Conservation (phyloP, 1,140 invertebrate species). For the Caenorhabditis latens region DNA sequence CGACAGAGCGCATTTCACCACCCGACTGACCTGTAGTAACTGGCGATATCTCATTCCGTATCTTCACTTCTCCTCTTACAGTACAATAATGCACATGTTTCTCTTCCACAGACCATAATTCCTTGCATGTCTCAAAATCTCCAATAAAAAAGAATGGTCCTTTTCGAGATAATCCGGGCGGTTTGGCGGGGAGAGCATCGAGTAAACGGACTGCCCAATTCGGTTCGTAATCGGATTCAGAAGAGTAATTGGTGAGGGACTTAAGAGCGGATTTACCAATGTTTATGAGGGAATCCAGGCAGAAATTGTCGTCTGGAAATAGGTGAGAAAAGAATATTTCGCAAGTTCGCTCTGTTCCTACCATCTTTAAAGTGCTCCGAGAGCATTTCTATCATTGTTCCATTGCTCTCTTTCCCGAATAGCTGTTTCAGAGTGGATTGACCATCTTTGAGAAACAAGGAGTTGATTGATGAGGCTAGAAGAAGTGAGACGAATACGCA, state of each 20-base stretch:
- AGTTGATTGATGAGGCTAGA: too few species aligned
- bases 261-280: not conserved
- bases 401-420: too few species aligned
- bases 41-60: not conserved
- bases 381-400: too few species aligned
- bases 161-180: conserved; percentile 16
- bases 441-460: too few species aligned
- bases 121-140: conserved; percentile 46
- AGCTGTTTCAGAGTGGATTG: too few species aligned
- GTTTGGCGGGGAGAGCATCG: conserved; percentile 36
- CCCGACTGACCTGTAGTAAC: not conserved
- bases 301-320: not conserved
- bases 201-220: conserved; percentile 13
- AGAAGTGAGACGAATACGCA: not conserved
- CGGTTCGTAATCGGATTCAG: not conserved
- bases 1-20: too few species aligned
- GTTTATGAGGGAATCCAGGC: not conserved
- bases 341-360: not conserved
- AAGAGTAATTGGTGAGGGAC: not conserved
- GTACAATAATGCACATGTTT: conserved; percentile 32
- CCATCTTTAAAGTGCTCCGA: not conserved
- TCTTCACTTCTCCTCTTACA: not conserved
- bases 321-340: not conserved
- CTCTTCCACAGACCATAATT: not conserved
- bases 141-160: conserved; percentile 58